phyloP scores from a whole-genome alignment of 2,113 vertebrate species.

The Myocastor coypus region DNA sequence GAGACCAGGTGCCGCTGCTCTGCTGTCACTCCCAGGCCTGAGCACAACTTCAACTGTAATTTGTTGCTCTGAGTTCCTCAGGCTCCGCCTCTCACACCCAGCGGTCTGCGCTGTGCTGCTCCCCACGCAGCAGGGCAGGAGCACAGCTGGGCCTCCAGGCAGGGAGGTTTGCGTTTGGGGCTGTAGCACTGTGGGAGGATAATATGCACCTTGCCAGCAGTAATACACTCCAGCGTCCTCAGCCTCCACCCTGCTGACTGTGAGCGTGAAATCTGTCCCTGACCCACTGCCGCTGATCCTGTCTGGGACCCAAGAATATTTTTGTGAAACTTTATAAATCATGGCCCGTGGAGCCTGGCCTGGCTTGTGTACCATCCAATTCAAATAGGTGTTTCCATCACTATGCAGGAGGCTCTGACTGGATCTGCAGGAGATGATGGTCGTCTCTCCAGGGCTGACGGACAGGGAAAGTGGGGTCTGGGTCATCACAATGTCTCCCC shows the following conservation, averaged over 20 bases:
- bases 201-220: neutral
- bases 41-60: accelerated
- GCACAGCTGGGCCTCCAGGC: neutral
- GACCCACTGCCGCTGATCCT: neutral
- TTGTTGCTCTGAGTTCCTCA: no score
- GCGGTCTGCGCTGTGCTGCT: neutral
- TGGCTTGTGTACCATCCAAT: neutral
- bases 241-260: neutral
- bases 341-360: neutral
- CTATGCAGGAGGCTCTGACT: neutral
- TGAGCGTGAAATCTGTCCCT: neutral
- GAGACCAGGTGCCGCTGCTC: no score
- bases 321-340: neutral
- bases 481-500: neutral
- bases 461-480: neutral
- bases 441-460: neutral
- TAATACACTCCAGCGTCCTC: neutral
- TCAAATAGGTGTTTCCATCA: neutral
- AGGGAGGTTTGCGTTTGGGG: neutral
- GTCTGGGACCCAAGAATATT: neutral
- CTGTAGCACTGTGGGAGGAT: neutral
- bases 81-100: no score
- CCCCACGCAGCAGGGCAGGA: neutral
- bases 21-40: no score
- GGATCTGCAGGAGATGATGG: neutral